Conservation (phyloP, 1,140 invertebrate species). For the Orchesella cincta region DNA sequence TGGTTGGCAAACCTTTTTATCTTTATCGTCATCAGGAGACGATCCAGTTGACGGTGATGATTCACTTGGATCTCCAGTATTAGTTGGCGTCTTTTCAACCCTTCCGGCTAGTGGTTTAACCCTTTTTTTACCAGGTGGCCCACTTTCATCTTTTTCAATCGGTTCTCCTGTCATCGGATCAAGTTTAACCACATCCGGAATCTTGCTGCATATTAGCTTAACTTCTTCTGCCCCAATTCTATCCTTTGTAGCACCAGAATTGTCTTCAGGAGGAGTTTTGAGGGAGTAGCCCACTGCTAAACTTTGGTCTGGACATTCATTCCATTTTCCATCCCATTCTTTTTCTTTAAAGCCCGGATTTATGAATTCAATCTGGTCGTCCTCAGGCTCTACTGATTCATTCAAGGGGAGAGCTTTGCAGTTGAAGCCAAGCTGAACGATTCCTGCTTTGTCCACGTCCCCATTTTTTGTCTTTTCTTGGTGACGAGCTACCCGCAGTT, state of each 20-base stretch:
- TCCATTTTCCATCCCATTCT: background rate
- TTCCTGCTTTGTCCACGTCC: background rate
- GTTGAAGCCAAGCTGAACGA: background rate
- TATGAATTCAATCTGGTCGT: background rate
- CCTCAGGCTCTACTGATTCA: background rate
- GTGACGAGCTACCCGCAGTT: background rate
- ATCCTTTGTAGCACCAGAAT: background rate
- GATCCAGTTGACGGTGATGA: no score
- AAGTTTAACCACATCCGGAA: no score
- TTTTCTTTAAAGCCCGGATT: background rate
- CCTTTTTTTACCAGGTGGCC: no score
- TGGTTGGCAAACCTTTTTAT: background rate
- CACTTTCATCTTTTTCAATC: no score
- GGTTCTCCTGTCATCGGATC: no score
- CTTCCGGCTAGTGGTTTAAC: no score
- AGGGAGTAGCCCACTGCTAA: background rate
- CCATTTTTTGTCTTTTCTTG: background rate
- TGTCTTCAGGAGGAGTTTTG: background rate
- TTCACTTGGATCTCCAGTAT: background rate
- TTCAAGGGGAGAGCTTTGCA: background rate
- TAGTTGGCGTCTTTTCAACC: background rate
- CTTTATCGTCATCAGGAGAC: background rate
- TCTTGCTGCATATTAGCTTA: background rate
- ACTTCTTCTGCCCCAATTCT: background rate
- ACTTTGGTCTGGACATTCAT: background rate